Percentiles rank a stretch among this genome's conserved stretches.
Evolutionary conservation across 2,888 invertebrate genomes (phyloP).

Genomic region (Hyles lineata): DNA sequence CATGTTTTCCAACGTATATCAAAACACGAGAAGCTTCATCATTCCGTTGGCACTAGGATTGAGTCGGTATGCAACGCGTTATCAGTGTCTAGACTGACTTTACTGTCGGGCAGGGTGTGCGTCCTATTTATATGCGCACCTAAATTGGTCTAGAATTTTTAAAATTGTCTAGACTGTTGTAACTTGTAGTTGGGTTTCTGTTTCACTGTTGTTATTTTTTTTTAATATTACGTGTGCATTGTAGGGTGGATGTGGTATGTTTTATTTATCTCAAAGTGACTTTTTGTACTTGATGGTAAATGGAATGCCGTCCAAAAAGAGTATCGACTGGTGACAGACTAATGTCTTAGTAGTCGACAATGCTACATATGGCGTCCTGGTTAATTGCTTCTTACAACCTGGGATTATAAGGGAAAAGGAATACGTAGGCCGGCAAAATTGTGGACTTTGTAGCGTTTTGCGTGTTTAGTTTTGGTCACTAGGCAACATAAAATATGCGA

Average conservation of each 20-base stretch:
- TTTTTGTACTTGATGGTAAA: no score
- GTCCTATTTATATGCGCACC: background rate
- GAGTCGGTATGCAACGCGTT: conserved; percentile 3
- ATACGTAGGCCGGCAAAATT: no score
- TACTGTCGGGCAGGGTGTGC: background rate
- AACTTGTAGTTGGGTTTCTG: background rate
- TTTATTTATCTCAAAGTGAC: no score
- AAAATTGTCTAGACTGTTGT: background rate
- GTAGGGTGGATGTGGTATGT: no score
- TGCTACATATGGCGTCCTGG: no score
- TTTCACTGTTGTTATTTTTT: background rate
- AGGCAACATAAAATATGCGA: background rate
- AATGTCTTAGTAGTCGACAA: no score
- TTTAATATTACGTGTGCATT: no score
- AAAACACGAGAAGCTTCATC: background rate
- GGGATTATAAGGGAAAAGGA: no score
- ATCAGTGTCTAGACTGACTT: conserved; percentile 11
- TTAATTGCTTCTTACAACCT: no score
- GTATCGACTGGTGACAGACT: no score
- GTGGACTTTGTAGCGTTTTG: no score
- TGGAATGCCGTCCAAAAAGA: no score
- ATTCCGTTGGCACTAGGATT: background rate
- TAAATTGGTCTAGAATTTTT: conserved; percentile 1
- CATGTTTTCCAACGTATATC: conserved; percentile 3
- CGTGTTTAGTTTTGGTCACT: background rate